Conservation (phyloP, 2,113 vertebrate genomes). For the Porphyrio hochstetteri region DNA sequence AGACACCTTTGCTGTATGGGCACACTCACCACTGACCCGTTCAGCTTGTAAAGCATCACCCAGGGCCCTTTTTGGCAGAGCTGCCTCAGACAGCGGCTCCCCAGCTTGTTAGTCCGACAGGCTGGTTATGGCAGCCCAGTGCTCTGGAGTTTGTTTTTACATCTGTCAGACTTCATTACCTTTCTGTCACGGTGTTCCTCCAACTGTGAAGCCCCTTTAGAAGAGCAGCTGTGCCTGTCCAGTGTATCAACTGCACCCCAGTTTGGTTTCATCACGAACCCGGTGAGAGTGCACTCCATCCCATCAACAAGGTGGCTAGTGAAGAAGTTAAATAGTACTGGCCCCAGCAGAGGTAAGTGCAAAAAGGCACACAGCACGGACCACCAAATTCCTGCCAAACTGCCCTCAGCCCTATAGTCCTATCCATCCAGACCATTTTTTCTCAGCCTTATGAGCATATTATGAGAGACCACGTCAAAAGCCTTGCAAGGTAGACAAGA, state of each 20-base stretch:
- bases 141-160: background rate
- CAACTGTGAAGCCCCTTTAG: background rate
- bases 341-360: background rate
- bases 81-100: background rate
- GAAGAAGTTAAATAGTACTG: background rate
- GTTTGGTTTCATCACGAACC: background rate
- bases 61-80: background rate
- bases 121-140: background rate
- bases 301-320: background rate
- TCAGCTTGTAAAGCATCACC: background rate
- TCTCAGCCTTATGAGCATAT: background rate
- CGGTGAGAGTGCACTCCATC: background rate
- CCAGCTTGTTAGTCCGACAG: background rate
- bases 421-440: background rate
- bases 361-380: background rate
- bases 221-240: background rate
- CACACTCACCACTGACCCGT: accelerated
- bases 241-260: background rate
- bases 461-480: background rate
- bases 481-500: background rate
- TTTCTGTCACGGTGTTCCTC: background rate
- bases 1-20: background rate
- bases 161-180: background rate
- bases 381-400: background rate
- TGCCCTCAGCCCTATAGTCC: no score